Evolutionary conservation across 2,113 vertebrate species (phyloP).

Genomic region (Pterocles gutturalis): DNA sequence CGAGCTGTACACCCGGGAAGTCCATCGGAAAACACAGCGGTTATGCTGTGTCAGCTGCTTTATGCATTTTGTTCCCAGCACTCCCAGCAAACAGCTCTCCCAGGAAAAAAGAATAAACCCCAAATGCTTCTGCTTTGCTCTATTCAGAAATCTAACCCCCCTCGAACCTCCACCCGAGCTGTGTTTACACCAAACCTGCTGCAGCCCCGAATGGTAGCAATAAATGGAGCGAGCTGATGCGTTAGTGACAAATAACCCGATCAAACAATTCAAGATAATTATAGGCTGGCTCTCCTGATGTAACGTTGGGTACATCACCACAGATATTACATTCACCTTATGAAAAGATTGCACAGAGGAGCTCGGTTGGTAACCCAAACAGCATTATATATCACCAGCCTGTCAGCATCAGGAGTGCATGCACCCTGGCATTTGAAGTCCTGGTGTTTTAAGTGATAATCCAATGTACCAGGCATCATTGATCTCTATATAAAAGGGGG

Average conservation of each 20-base stretch:
- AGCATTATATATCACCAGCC: slow-evolving; percentile 45
- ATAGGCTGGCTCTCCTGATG: slow-evolving; percentile 64
- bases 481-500: slow-evolving; percentile 61
- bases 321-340: slow-evolving; percentile 54
- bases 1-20: background rate
- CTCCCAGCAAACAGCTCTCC: background rate
- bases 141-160: background rate
- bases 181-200: background rate
- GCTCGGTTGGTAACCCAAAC: slow-evolving; percentile 55
- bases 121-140: background rate
- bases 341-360: slow-evolving; percentile 21
- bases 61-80: background rate
- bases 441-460: slow-evolving; percentile 56
- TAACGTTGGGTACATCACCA: slow-evolving; percentile 46
- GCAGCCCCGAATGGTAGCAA: background rate
- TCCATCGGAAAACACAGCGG: background rate
- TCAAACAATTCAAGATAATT: slow-evolving; percentile 41
- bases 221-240: slow-evolving; percentile 42
- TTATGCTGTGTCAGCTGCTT: background rate
- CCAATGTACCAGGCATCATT: slow-evolving; percentile 52
- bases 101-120: background rate
- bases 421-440: slow-evolving; percentile 57
- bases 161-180: background rate
- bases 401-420: slow-evolving; percentile 34
- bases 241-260: slow-evolving; percentile 15